Evolutionary conservation across 2,113 vertebrate genomes (phyloP).

Genomic region (Psephotus haematonotus): DNA sequence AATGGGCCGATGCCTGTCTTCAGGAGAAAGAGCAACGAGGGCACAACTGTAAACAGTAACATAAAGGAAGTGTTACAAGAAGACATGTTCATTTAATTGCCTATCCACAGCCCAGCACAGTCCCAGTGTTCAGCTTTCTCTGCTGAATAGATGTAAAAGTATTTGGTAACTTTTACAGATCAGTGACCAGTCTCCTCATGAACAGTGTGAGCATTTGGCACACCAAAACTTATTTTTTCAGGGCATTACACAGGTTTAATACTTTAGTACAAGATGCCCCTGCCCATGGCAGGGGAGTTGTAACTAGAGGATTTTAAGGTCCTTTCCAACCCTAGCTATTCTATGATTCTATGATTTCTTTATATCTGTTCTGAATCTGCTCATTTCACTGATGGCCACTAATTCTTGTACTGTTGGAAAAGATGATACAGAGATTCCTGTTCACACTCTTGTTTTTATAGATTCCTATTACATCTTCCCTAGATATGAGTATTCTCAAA

Average conservation of each 20-base stretch:
- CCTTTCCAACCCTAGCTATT: neutral
- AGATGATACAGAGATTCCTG: neutral
- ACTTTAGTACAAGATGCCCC: neutral
- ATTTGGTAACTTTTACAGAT: neutral
- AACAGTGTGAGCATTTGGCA: accelerated
- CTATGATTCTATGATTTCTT: neutral
- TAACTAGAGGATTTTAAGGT: neutral
- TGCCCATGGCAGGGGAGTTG: neutral
- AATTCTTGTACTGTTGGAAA: neutral
- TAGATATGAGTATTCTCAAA: neutral
- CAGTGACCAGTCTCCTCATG: neutral
- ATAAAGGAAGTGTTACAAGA: neutral
- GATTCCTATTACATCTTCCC: neutral
- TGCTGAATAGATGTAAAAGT: neutral
- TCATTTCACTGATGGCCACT: neutral
- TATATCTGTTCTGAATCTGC: neutral
- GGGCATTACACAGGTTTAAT: neutral
- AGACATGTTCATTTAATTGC: neutral
- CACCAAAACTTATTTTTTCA: neutral
- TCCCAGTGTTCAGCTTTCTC: neutral
- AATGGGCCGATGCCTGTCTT: neutral
- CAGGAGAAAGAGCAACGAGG: neutral
- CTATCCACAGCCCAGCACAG: neutral
- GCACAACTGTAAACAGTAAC: neutral
- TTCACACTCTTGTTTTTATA: neutral